Base-by-base conservation (phyloP, 2,888 invertebrate genomes). In the Allophyes oxyacanthae region DNA sequence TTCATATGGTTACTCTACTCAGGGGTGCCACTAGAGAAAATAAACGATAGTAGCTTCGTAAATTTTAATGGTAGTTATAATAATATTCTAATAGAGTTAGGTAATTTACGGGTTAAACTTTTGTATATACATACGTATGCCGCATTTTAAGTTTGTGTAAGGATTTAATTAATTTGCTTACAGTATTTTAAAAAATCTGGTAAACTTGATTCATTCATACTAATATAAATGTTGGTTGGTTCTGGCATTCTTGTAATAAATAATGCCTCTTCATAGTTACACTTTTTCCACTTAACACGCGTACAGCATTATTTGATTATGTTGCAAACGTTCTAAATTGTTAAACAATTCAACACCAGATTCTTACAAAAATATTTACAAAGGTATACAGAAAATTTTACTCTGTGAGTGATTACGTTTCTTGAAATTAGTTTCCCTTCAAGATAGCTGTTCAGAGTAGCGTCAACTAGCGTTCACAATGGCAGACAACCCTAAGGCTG, bases 1-100 rank as follows among this genome's bases (percentile, higher is more conserved):
- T 88, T 88, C 89, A 88, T 87, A 75, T 55, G 54, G 60, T 55
- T 49, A 65, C 65, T 51, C 36, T n/a, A 32, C 61, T 73, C 61
- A 81, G 80, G 80, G 80, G 46, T 82, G 79, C 36, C 69, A 49
- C 71, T 57, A 37, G 64, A 42, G 36, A 48, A 34, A 41, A 54
- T 30, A 45, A 44, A 43, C 42, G 28, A 46, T 55, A 30, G 37
- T 55, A 30, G 37, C 55, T 51, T 62, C 43, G 51, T 43, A 44
- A 60, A 44, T 62, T 53, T 54, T 54, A 63, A 61, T 25, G 38
- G 41, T n/a, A n/a, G 6, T 43, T 40, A 49, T 4, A 20, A 45
- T 34, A 64, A 55, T 68, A 54, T 64, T 61, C 36, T 42, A 63
- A 42, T 60, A 45, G 32, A 8, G 30, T 37, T 49, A 11, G 14